Evolutionary conservation across 2,113 vertebrate species (phyloP).

Genomic region (Bufo bufo): DNA sequence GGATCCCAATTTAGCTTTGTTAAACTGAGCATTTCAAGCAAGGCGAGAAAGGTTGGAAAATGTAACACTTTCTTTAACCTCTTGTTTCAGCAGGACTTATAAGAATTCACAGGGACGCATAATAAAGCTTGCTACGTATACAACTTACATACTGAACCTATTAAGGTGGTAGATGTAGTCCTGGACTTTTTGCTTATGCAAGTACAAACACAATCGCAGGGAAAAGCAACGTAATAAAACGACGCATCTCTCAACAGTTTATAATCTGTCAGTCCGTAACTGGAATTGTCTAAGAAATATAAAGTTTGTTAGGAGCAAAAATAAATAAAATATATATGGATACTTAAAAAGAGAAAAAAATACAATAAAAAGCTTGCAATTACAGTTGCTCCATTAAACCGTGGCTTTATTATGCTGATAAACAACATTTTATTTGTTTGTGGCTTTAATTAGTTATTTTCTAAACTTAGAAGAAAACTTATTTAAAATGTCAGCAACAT

Average conservation of each 20-base stretch:
- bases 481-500: slow-evolving; percentile 25
- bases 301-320: slow-evolving; percentile 1
- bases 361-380: slow-evolving; percentile 42
- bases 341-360: slow-evolving; percentile 35
- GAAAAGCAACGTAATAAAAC: background rate
- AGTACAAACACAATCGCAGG: slow-evolving; percentile 14
- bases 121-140: background rate
- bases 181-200: background rate
- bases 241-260: slow-evolving; percentile 4
- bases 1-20: slow-evolving; percentile 43
- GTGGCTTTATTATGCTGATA: slow-evolving; percentile 48
- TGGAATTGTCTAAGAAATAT: slow-evolving; percentile 37
- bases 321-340: slow-evolving; percentile 49
- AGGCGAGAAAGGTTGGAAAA: slow-evolving; percentile 35
- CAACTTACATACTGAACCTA: slow-evolving; percentile 24
- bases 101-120: background rate
- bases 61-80: slow-evolving; percentile 39
- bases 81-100: slow-evolving; percentile 14
- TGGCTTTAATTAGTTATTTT: slow-evolving; percentile 44
- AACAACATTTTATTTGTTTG: slow-evolving; percentile 49
- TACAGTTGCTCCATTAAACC: slow-evolving; percentile 51
- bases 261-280: slow-evolving; percentile 27
- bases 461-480: slow-evolving; percentile 40
- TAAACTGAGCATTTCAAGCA: slow-evolving; percentile 43
- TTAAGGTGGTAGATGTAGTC: slow-evolving; percentile 15